Evolutionary conservation across 2,888 invertebrate species (phyloP), one percentile per base, ranked within the genome.

Genomic region (Idaea straminata): DNA sequence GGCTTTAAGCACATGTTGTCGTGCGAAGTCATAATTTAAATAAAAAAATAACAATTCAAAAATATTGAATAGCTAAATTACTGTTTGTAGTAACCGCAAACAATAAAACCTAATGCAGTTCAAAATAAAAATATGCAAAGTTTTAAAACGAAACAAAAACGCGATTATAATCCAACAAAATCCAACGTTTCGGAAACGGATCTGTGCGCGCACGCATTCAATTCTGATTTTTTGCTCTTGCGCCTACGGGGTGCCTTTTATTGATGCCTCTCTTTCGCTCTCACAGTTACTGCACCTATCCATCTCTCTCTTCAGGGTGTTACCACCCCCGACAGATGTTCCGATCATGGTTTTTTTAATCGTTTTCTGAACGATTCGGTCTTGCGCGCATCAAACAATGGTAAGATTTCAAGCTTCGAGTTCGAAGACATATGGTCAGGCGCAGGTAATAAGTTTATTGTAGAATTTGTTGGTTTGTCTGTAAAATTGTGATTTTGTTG

Each of bases 311-410:
- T 7, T 47, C 47, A 13, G 47, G 47, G 47, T 47, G 47, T 47
- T 47, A 13, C 47, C 47, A 47, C 47, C 47, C 47, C 47, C 82
- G 83, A 81, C 87, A 87, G 87, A 87, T 87, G 87, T 86, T 86
- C 72, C 68, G 73, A 69, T 72, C 76, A 76, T 80, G 71, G 79
- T 78, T 82, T 78, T 80, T 76, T 81, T 77, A 75, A 73, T 67
- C 61, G 67, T 70, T 73, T 72, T 74, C 68, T 72, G 71, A 80
- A 81, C 78, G 82, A 75, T 79, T 83, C 79, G 77, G 79, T 74
- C 72, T 73, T 69, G 78, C 47, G 47, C 47, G 47, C 47, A 76
- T 80, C 67, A 78, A 79, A 86, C 86, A 86, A 86, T 86, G 83
- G 80, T 67, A 70, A 69, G 75, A 74, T 75, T 74, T 74, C 66